Evolutionary conservation across 2,797 vertebrate genomes (phyloP).

Genomic region (Petrocephalus schoutedeni): DNA sequence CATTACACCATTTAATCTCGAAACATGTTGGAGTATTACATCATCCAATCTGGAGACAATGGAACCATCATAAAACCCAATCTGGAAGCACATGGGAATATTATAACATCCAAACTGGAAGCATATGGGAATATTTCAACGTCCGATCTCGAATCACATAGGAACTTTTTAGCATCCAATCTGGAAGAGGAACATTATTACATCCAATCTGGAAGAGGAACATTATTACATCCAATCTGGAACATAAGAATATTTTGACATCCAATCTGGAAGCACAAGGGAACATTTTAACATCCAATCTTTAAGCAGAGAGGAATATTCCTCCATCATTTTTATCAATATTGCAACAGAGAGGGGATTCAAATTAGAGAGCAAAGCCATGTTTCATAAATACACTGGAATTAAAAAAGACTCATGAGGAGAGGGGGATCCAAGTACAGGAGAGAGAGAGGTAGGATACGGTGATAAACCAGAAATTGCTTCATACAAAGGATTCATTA

Average conservation of each 20-base stretch:
- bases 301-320: conserved; percentile 8
- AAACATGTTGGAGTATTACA: too few species aligned
- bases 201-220: not conserved
- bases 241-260: not conserved
- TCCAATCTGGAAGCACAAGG: not conserved
- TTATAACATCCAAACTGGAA: not conserved
- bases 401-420: conserved; percentile 27
- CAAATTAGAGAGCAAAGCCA: conserved; percentile 43
- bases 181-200: not conserved
- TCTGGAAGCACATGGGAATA: not conserved
- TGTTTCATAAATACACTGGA: conserved; percentile 36
- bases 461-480: conserved; percentile 53
- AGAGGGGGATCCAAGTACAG: not conserved
- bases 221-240: not conserved
- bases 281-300: not conserved
- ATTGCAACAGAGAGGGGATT: conserved; percentile 36
- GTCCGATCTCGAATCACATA: not conserved
- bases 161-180: not conserved
- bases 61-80: not conserved
- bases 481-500: conserved; percentile 53
- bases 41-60: not conserved
- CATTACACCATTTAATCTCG: not conserved
- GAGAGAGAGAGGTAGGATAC: conserved; percentile 28
- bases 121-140: not conserved
- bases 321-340: conserved; percentile 47